phyloP scores from a whole-genome alignment of 1,140 invertebrate species.

The Conus ventricosus region DNA sequence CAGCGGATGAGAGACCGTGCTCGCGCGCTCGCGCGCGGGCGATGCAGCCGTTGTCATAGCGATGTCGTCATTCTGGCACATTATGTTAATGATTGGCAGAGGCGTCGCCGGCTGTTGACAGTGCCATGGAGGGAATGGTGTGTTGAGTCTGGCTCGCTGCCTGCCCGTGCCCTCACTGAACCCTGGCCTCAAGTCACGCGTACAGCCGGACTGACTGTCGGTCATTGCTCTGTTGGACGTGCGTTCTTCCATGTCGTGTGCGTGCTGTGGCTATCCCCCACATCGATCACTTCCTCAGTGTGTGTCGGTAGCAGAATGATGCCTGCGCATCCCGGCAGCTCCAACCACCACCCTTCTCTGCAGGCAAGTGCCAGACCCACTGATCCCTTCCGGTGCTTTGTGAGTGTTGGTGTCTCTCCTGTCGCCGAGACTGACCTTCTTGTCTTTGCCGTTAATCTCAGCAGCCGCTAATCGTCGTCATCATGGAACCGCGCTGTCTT shows the following conservation, averaged over 20 bases:
- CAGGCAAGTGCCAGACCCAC: slow-evolving; percentile 3
- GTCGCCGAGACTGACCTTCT: background rate
- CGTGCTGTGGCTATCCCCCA: too few species aligned
- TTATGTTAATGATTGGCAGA: slow-evolving; percentile 29
- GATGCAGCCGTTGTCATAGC: slow-evolving; percentile 25
- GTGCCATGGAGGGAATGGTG: background rate
- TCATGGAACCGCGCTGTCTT: slow-evolving; percentile 95
- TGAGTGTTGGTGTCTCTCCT: background rate
- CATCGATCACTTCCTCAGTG: background rate
- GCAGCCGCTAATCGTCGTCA: background rate
- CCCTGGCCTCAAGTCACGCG: background rate
- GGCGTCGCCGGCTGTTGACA: background rate
- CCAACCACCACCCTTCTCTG: background rate
- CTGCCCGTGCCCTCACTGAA: background rate
- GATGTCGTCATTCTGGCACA: slow-evolving; percentile 30
- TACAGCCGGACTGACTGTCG: background rate
- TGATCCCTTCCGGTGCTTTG: background rate
- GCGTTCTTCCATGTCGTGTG: too few species aligned
- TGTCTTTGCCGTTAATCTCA: too few species aligned
- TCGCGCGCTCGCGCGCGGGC: background rate
- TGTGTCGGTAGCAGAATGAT: background rate
- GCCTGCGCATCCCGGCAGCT: slow-evolving; percentile 13
- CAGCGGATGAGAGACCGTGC: background rate
- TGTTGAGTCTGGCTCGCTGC: background rate
- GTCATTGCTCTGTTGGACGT: background rate